Evolutionary conservation across 1,140 invertebrate genomes (phyloP).

Genomic region (Hycleus phaleratus): DNA sequence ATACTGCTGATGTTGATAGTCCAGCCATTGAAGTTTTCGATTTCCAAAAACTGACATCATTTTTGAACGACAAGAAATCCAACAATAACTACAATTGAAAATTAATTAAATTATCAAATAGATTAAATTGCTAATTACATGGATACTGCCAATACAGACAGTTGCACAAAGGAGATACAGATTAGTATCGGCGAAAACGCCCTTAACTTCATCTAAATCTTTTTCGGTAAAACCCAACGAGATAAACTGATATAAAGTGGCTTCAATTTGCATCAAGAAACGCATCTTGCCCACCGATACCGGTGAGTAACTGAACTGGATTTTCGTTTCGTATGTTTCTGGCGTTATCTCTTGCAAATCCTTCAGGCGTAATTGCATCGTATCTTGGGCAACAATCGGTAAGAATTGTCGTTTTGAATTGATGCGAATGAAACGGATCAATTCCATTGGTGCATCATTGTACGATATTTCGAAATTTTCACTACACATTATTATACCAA

Average conservation of each 20-base stretch:
- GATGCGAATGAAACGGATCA: constrained; percentile 50
- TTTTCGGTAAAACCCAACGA: constrained; percentile 82
- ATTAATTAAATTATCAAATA: constrained; percentile 1
- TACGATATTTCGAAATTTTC: constrained; percentile 33
- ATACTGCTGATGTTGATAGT: constrained; percentile 75
- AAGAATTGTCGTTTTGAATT: constrained; percentile 62
- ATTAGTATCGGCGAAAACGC: constrained; percentile 93
- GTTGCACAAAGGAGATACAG: constrained; percentile 86
- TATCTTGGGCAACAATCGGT: constrained; percentile 76
- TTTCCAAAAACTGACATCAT: constrained; percentile 94
- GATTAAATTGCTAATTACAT: constrained; percentile 64
- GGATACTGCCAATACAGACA: constrained; percentile 84
- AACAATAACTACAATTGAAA: constrained; percentile 72
- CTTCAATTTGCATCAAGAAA: constrained; percentile 71
- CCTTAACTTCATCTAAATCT: constrained; percentile 94
- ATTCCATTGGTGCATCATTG: constrained; percentile 48
- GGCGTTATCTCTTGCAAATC: constrained; percentile 60
- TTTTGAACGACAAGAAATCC: constrained; percentile 96
- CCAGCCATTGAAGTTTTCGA: constrained; percentile 77
- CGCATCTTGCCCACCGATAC: constrained; percentile 62
- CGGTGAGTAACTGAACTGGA: constrained; percentile 56
- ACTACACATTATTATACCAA: constrained; percentile 34
- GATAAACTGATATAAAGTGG: constrained; percentile 65
- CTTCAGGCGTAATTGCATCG: constrained; percentile 65
- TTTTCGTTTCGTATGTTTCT: constrained; percentile 49